Evolutionary conservation across 2,888 invertebrate species (phyloP), one percentile per base, ranked within the genome.

Genomic region (Acrobasis consociella): DNA sequence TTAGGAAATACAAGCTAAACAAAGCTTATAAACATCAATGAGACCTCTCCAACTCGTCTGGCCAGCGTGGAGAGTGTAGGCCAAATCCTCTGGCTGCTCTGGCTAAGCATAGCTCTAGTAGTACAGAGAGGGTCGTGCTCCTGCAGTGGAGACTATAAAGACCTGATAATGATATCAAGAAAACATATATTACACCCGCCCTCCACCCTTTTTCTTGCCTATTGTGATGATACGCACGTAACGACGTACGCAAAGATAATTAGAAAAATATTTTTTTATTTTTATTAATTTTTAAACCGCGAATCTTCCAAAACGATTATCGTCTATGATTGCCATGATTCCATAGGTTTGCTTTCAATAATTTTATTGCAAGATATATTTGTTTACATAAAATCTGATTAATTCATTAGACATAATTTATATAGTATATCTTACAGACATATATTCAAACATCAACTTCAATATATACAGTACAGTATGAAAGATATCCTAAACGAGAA

Each of bases 381-480:
- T 69, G 65, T 71, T 75, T 69, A 69, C 69, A 66, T 71, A 67
- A 69, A 72, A 71, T 66, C 72, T 66, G 55, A 65, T 69, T 63
- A 67, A 56, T 42, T 56, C 17, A 38, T 68, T 72, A 70, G 60
- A 67, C 75, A 68, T 60, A 68, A 66, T 67, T 66, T 46, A 65
- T 72, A 74, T 73, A 74, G 77, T 77, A 78, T 80, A 81, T 78
- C 77, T 81, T 84, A 86, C 73, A 76, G 71, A 74, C 73, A 75
- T 78, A 83, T 85, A 72, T 83, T 81, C 82, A 87, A 87, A 86
- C 86, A 79, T 86, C 80, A 86, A 86, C 86, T 72, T 81, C 77
- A 73, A 79, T 82, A 83, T 84, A 80, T 82, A 86, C 78, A 69
- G 64, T 67, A 83, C 74, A 81, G 80, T 85, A 85, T 76, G 84